phyloP scores from a whole-genome alignment of 2,113 vertebrate species.

The Chaetops frenatus region DNA sequence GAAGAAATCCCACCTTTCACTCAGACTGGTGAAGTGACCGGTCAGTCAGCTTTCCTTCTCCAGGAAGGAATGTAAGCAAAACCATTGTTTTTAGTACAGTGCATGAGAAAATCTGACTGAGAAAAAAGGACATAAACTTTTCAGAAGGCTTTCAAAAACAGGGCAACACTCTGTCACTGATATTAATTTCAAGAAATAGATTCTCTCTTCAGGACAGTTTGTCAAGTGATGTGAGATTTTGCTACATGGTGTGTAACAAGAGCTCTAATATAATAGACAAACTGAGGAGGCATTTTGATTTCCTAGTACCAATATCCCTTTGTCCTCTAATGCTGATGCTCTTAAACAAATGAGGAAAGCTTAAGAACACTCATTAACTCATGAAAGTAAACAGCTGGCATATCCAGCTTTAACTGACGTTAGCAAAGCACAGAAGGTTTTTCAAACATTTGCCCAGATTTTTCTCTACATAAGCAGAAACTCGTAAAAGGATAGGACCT shows the following conservation, averaged over 20 bases:
- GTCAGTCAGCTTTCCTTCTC: no score
- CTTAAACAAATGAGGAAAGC: not conserved
- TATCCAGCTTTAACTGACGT: not conserved
- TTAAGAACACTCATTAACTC: not conserved
- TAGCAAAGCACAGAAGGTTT: not conserved
- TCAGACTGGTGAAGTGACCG: no score
- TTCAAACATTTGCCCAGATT: not conserved
- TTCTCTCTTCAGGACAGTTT: not conserved
- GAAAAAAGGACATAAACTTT: no score
- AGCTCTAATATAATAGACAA: not conserved
- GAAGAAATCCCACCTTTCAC: no score
- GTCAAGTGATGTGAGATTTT: not conserved
- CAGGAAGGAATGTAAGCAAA: no score
- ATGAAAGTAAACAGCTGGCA: not conserved
- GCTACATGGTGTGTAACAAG: not conserved
- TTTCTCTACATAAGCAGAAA: not conserved
- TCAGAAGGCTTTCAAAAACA: no score
- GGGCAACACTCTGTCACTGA: not conserved
- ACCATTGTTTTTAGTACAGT: no score
- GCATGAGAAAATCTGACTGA: no score
- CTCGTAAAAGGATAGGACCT: not conserved
- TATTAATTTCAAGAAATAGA: not conserved
- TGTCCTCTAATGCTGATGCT: not conserved
- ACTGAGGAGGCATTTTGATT: not conserved
- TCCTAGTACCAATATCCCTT: not conserved